Evolutionary conservation across 2,888 invertebrate genomes (phyloP), one percentile per base, ranked within the genome.

Genomic region (Napeogenes inachia): DNA sequence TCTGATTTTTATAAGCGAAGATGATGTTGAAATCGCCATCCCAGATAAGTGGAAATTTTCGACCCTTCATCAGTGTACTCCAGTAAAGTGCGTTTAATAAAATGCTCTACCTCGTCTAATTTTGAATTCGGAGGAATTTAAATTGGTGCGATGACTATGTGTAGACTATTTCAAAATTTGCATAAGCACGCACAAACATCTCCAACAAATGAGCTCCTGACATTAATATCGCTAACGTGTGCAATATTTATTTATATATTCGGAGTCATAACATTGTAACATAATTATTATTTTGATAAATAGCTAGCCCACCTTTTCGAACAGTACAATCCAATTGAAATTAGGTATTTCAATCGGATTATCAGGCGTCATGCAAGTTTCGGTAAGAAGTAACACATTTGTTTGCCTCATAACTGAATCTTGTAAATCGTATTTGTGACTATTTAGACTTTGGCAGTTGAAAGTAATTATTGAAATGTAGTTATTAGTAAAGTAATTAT

Each of bases 241-340:
- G 60, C 64, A 66, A 71, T 64, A 66, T 68, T 71, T 68, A 72
- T 70, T 67, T 72, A 66, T 68, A 72, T 71, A 69, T 73, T 68
- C 61, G 69, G 67, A 70, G 69, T 70, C 45, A 13, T 45, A 45
- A 8, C n/a, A 45, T 13, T n/a, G 45, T 62, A 69, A 62, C 64
- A 70, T 64, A 69, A 65, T 71, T 65, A 63, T 71, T 60, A 71
- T 73, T 71, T 69, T 72, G 73, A 67, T 74, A 73, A 68, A 73
- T 72, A 65, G 72, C 72, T 62, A 74, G 69, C 63, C 70, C 70
- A 70, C 71, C 72, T 70, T 59, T 66, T 66, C 59, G 62, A 68
- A 72, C 67, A 63, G 60, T 68, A 64, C 67, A 70, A 69, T 66
- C 71, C 70, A 63, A 21, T 21, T 21, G 1, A 21, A 21, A 21